Evolutionary conservation across 2,113 vertebrate species (phyloP).

Genomic region (Athene noctua): DNA sequence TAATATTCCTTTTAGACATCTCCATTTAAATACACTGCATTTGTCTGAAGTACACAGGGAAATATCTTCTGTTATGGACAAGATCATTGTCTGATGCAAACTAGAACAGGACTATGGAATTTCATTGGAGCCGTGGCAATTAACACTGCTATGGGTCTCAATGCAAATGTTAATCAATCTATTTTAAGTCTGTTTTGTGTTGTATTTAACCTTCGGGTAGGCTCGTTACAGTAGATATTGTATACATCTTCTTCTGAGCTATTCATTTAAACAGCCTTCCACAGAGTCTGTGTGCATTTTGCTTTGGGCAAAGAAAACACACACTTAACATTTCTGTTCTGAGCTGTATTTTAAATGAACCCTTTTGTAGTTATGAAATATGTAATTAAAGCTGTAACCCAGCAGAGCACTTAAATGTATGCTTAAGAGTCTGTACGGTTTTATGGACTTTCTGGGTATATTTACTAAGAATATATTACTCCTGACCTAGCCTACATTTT

Average conservation of each 20-base stretch:
- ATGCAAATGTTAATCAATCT: background rate
- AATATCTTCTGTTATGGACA: background rate
- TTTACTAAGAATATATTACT: background rate
- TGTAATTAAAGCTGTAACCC: slow-evolving; percentile 24
- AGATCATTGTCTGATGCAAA: background rate
- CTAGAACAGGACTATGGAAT: background rate
- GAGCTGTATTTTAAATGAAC: slow-evolving; percentile 9
- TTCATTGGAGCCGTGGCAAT: background rate
- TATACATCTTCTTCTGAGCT: background rate
- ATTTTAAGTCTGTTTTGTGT: slow-evolving; percentile 18
- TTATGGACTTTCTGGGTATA: background rate
- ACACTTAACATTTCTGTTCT: slow-evolving; percentile 24
- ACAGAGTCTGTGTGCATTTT: background rate
- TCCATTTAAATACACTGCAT: background rate
- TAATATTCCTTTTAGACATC: slow-evolving; percentile 14
- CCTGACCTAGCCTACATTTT: background rate
- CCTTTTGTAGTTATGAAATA: slow-evolving; percentile 7
- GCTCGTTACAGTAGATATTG: background rate
- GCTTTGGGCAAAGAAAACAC: background rate
- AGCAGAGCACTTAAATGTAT: background rate
- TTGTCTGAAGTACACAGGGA: background rate
- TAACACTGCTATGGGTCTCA: background rate
- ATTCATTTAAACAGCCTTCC: slow-evolving; percentile 27
- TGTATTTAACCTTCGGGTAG: slow-evolving; percentile 31
- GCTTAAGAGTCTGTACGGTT: background rate